Base-by-base conservation (phyloP, 2,113 vertebrate genomes). In the Phylloscopus trochilus region DNA sequence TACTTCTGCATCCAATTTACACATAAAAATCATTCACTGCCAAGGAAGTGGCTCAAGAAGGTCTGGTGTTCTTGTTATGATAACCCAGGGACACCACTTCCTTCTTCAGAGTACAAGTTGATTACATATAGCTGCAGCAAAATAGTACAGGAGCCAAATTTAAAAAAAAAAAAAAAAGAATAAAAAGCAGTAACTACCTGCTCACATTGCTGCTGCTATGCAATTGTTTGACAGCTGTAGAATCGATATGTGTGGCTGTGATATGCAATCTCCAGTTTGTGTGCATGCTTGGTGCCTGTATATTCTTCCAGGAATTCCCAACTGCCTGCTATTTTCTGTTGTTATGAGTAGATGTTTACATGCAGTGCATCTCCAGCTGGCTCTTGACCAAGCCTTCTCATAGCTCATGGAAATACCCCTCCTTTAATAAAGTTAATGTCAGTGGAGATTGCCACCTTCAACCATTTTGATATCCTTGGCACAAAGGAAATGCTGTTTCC, bases 401-500 rank as follows among this genome's bases (percentile, higher is more conserved):
- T 58, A 51, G 41, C 87, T 86, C 8, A 2, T 74, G 82, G 67
- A 77, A 95, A 70, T 51, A 88, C 11, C 47, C 55, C 15, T 86
- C 68, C 68, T 80, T 74, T 90, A 91, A 80, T 93, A 60, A 89
- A 49, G 62, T 74, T 59, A 69, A 13, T 64, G 26, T 53, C 73
- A 69, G 70, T 31, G n/a, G 66, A 89, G 76, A 56, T 63, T 94
- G 75, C 58, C 52, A 66, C 73, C 69, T 92, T 83, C 72, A 68
- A 88, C 72, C 35, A 56, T 89, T 90, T 70, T 56, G 60, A 92
- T 90, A 64, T 46, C 82, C 73, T 76, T 88, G 67, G 70, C 93
- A 87, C 74, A 89, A 92, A 90, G 82, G 84, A 93, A 89, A 73
- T 79, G 56, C 72, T 73, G 24, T 46, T 83, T 89, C 81, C 68